Conservation (phyloP, 2,888 invertebrate species). For the Clepsis dumicolana region DNA sequence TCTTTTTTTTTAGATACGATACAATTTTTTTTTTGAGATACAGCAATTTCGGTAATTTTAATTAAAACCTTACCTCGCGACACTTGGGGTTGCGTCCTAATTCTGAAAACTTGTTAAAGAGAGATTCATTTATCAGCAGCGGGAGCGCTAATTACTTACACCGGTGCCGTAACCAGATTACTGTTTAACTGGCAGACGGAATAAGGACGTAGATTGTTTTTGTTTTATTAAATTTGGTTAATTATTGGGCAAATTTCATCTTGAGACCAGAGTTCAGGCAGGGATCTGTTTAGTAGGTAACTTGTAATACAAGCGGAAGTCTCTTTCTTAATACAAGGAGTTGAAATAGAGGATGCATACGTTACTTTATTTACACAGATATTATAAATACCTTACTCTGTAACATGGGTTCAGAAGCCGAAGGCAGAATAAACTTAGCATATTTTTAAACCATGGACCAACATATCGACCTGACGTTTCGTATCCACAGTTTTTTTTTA, state of each 20-base stretch:
- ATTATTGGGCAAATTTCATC: no score
- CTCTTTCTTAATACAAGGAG: no score
- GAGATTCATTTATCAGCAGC: conserved; percentile 70
- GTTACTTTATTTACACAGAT: no score
- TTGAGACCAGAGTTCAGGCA: no score
- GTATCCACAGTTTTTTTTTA: no score
- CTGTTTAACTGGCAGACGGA: conserved; percentile 50
- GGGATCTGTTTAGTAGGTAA: not conserved
- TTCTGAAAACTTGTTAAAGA: conserved; percentile 71
- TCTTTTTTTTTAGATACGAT: not conserved
- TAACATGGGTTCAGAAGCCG: no score
- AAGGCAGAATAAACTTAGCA: no score
- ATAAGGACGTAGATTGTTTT: conserved; percentile 12
- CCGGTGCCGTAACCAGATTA: conserved; percentile 65
- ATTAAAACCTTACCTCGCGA: conserved; percentile 9
- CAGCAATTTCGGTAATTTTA: not conserved
- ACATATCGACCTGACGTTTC: no score
- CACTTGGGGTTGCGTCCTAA: conserved; percentile 55
- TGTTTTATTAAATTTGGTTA: conserved; percentile 9
- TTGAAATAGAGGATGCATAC: no score
- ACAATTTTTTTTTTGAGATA: not conserved
- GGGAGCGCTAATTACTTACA: conserved; percentile 75
- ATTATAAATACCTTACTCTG: no score
- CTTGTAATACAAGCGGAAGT: no score
- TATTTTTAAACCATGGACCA: no score